Evolutionary conservation across 2,113 vertebrate species (phyloP), one percentile per base, ranked within the genome.

Genomic region (Elanus axillaris): DNA sequence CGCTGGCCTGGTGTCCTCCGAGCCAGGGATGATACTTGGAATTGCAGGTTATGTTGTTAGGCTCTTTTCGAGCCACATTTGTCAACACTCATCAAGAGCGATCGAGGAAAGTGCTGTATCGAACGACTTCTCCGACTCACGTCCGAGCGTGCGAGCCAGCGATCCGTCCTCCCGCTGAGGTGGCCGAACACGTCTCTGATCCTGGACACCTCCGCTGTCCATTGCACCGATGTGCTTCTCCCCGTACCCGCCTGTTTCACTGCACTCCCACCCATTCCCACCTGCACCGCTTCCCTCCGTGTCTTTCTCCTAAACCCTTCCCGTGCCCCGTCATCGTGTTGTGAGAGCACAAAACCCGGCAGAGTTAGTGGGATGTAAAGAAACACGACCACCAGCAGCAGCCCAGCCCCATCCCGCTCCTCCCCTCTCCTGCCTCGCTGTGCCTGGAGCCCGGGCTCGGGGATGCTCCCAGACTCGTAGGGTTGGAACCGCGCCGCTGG

Each of bases 401-500:
- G 32, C 32, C 32, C 72, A 53, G 43, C 40, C 7, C 47, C 3
- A 0, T 42, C 38, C 53, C 25, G 3, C 13, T 27, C 27, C 55
- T n/a, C 34, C 36, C 16, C 42, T 34, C 34, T 40, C 32, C 19
- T 2, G 7, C 52, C 3, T 13, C 2, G 0, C 52, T 7, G 10
- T 40, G 38, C 36, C 23, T 8, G 63, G 59, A 55, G 64, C 77
- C n/a, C 14, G 59, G 32, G 13, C 31, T 34, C 1, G 2, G 36
- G 60, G 31, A 1, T 42, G 69, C 42, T 4, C 26, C 56, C 19
- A 0, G 31, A 10, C 29, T 3, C 0, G 9, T 4, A 16, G 89
- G 17, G 53, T 0, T 40, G 62, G 32, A 32, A 15, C 62, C 75
- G 4, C 1, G 0, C 31, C 0, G 0, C 48, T 22, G 1, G 15